phyloP scores from a whole-genome alignment of 2,888 invertebrate species.

The Athrips mouffetella region DNA sequence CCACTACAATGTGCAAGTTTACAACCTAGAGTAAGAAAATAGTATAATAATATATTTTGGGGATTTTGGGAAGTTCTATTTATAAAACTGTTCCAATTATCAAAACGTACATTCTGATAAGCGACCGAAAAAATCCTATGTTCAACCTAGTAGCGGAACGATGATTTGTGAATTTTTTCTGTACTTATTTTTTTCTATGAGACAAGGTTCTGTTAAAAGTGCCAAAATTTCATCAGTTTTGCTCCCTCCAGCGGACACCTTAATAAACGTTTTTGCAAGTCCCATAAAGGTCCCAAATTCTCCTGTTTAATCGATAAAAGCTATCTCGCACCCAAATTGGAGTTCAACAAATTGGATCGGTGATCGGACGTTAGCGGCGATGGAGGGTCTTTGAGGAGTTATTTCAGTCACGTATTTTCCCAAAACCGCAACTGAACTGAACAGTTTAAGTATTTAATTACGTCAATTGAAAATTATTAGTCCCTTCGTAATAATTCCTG shows the following conservation, averaged over 20 bases:
- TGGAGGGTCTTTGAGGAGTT: constrained; percentile 1
- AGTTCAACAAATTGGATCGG: constrained; percentile 8
- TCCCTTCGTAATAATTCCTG: too few relatives aligned
- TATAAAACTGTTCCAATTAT: too few relatives aligned
- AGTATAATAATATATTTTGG: too few relatives aligned
- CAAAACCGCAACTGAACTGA: constrained; percentile 6
- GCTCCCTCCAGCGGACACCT: background rate
- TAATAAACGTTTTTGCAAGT: constrained; percentile 5
- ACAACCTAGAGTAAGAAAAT: too few relatives aligned
- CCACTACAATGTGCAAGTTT: too few relatives aligned
- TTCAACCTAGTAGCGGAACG: too few relatives aligned
- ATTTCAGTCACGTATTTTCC: constrained; percentile 11
- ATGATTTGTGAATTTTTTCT: too few relatives aligned
- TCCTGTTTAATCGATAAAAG: constrained; percentile 7
- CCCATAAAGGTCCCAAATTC: constrained; percentile 6
- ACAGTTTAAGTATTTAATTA: constrained; percentile 12
- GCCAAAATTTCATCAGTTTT: constrained; percentile 6
- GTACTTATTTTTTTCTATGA: too few relatives aligned
- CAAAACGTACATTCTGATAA: too few relatives aligned
- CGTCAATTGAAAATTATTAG: constrained; percentile 8
- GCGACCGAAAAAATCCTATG: too few relatives aligned
- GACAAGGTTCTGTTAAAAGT: too few relatives aligned
- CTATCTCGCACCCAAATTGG: constrained; percentile 6
- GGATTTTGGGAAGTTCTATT: too few relatives aligned
- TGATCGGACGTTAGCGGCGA: background rate